Base-by-base conservation (phyloP, 2,888 invertebrate genomes). In the Sphinx pinastri region DNA sequence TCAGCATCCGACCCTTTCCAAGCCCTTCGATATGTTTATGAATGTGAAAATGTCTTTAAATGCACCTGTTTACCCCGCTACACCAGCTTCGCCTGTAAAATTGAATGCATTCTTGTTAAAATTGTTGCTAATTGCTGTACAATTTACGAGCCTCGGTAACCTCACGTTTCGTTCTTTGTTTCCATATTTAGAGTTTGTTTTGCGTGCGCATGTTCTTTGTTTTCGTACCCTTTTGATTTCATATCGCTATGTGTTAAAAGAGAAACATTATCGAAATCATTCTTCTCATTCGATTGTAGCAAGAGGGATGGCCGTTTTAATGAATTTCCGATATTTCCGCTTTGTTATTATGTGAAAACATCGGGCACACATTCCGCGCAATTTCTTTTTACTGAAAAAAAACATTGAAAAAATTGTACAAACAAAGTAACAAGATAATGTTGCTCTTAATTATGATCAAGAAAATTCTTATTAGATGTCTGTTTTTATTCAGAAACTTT, bases 41-140 rank as follows among this genome's bases (percentile, higher is more conserved):
- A 87, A 87, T 86, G 87, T 86, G 86, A 87, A 82, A 89, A 89
- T 85, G 84, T 85, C 83, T 82, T 89, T 86, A 86, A 87, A 83
- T 87, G 63, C 63, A 63, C 63, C 63, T 90, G 90, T 84, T 88
- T 63, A 84, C 79, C n/a, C 80, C 75, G 79, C 83, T 81, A 82
- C 80, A 71, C 75, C 72, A 79, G 77, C 82, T 83, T 82, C 78
- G 73, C 68, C 71, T 72, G 76, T 73, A 76, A 81, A 84, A 82
- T 80, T 80, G 77, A 81, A 78, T 76, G 74, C 60, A 54, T 71
- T 73, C 76, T 80, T 76, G 77, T 80, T 74, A 75, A 79, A 82
- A 79, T 77, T 79, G 75, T 72, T 75, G 63, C 63, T 63, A 83
- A 84, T 85, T 84, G 80, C 79, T 75, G 78, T 72, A 74, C 75